Conservation (phyloP, 2,888 invertebrate genomes). For the Tanytarsus gracilentus region DNA sequence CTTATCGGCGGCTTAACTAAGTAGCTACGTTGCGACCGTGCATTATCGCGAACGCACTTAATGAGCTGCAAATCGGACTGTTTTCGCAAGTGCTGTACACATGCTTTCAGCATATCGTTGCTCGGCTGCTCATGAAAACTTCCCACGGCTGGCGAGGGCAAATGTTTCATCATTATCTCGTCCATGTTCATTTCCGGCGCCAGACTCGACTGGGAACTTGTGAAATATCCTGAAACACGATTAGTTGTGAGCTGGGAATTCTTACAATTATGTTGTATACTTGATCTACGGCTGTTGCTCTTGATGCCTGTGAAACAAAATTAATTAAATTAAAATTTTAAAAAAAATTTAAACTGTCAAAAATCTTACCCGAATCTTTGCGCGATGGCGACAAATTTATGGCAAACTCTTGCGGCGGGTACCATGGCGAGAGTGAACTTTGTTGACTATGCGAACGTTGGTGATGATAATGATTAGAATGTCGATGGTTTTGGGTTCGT, state of each 20-base stretch:
- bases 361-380: slow-evolving; percentile 81
- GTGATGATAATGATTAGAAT: slow-evolving; percentile 39
- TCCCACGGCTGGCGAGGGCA: slow-evolving; percentile 33
- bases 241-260: slow-evolving; percentile 62
- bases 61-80: slow-evolving; percentile 85
- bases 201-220: slow-evolving; percentile 69
- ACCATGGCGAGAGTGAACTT: slow-evolving; percentile 40
- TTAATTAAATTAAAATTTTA: too few species aligned
- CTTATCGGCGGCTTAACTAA: slow-evolving; percentile 80
- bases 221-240: slow-evolving; percentile 80
- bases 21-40: slow-evolving; percentile 71
- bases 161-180: slow-evolving; percentile 18
- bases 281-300: slow-evolving; percentile 75
- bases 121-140: not conserved
- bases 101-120: slow-evolving; percentile 57
- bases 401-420: slow-evolving; percentile 47
- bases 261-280: slow-evolving; percentile 65
- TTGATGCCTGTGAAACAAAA: too few species aligned
- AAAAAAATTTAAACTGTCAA: too few species aligned
- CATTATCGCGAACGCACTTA: slow-evolving; percentile 77
- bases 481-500: slow-evolving; percentile 42
- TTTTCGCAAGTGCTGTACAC: slow-evolving; percentile 71
- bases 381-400: slow-evolving; percentile 56
- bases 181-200: slow-evolving; percentile 30
- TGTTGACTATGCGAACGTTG: slow-evolving; percentile 36